A percentile compares a stretch with the other conserved stretches of the same genome.
phyloP scores from a whole-genome alignment of 2,888 invertebrate genomes.

The Conops quadrifasciatus region DNA sequence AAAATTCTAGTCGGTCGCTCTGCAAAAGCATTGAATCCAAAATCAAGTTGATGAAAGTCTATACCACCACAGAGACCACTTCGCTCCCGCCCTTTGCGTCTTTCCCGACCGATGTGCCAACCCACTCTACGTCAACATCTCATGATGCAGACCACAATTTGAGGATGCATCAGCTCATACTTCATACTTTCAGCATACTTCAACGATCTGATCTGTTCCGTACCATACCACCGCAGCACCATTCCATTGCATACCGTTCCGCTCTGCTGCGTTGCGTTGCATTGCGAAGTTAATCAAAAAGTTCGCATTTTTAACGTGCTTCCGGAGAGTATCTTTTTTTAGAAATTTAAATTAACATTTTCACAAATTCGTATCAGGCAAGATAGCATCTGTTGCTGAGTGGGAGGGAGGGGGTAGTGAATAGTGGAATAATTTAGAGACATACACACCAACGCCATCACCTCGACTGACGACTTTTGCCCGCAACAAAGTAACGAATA shows the following conservation, averaged over 20 bases:
- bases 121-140: conserved; percentile 30
- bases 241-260: neutral
- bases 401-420: neutral
- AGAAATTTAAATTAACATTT: conserved; percentile 30
- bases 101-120: too few relatives aligned
- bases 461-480: neutral
- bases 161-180: conserved; percentile 35
- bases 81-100: too few relatives aligned
- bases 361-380: conserved; percentile 35
- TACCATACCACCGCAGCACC: too few relatives aligned
- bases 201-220: too few relatives aligned
- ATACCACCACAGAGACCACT: conserved; percentile 8
- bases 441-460: too few relatives aligned
- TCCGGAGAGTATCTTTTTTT: conserved; percentile 6
- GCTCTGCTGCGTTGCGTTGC: neutral
- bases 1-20: conserved; percentile 33
- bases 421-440: too few relatives aligned
- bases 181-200: too few relatives aligned
- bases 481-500: conserved; percentile 7
- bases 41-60: conserved; percentile 34
- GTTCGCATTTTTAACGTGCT: conserved; percentile 35
- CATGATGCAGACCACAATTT: conserved; percentile 5
- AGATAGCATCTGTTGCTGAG: neutral
- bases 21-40: conserved; percentile 35
- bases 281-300: conserved; percentile 31